These are phyloP conservation scores for Phrixothrix hirtus DNA, from an alignment of 2,888 invertebrate species.

Conservation along the genomic window DNA sequence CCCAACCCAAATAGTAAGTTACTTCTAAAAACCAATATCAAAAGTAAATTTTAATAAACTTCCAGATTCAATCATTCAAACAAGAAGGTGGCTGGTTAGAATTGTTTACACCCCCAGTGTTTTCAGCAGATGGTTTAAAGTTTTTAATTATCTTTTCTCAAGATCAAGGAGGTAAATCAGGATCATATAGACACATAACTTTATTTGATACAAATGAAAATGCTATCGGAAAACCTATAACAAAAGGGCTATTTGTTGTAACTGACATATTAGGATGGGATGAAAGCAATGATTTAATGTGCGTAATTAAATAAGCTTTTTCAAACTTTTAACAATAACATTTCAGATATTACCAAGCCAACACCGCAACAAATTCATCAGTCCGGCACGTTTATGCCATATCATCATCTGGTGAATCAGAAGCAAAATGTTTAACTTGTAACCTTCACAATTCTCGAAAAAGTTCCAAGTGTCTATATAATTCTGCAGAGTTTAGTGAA, in stretches of 20 bases:
- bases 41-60: constrained; percentile 24
- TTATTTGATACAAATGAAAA: constrained; percentile 58
- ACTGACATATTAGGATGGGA: constrained; percentile 77
- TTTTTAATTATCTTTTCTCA: constrained; percentile 77
- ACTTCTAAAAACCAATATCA: neutral
- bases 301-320: constrained; percentile 48
- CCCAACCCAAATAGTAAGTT: neutral
- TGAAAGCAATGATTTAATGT: constrained; percentile 66
- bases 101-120: constrained; percentile 70
- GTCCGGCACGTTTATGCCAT: constrained; percentile 81
- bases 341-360: constrained; percentile 83
- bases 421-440: constrained; percentile 77
- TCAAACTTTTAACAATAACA: neutral
- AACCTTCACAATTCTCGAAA: constrained; percentile 57
- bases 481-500: constrained; percentile 69
- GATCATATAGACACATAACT: constrained; percentile 69
- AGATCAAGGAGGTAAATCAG: constrained; percentile 61
- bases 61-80: constrained; percentile 57
- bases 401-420: constrained; percentile 59
- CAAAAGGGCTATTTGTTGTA: constrained; percentile 70
- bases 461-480: constrained; percentile 65
- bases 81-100: constrained; percentile 77
- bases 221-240: constrained; percentile 54
- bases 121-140: constrained; percentile 68
- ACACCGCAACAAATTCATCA: constrained; percentile 72